Evolutionary conservation across 2,797 vertebrate species (phyloP), one percentile per base, ranked within the genome.

Genomic region (Parambassis ranga): DNA sequence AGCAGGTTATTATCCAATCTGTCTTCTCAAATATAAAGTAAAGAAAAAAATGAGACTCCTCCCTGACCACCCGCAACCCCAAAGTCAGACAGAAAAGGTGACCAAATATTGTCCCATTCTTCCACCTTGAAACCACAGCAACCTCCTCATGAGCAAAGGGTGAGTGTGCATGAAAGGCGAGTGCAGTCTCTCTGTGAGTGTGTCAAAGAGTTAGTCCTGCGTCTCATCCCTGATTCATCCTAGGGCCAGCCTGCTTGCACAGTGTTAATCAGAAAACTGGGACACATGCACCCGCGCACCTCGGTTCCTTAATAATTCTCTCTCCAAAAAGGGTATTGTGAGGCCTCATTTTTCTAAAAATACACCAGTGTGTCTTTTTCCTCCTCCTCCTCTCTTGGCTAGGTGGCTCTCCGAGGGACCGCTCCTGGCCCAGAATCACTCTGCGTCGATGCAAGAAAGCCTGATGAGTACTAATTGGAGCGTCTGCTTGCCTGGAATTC

Each of bases 321-420:
- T 91, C 91, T 91, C 92, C 87, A 90, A 92, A 93, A 91, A 88
- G 87, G 89, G 84, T 92, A 89, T 92, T 91, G 90, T 90, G 89
- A 93, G 92, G 91, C 92, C 93, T 93, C 86, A 89, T 93, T 94
- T 89, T 90, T 92, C 92, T 93, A 94, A 90, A 92, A 93, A 94
- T 93, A 93, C 86, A 88, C 85, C 82, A 28, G 36, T 43, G 79
- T 83, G 80, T 81, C 86, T 89, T 81, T 84, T 71, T 89, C 84
- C 84, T 86, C 84, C 90, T 89, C 87, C 83, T 83, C 81, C 88
- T 87, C 90, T 90, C 81, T 84, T 75, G 80, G 90, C 84, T 80
- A 89, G 75, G 87, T 87, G 86, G 83, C 91, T 92, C 92, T 93
- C 93, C 37, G 75, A 92, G 93, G 92, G 89, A 89, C 87, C 16